Base-by-base conservation (phyloP, 2,888 invertebrate species). In the Mystacides longicornis region DNA sequence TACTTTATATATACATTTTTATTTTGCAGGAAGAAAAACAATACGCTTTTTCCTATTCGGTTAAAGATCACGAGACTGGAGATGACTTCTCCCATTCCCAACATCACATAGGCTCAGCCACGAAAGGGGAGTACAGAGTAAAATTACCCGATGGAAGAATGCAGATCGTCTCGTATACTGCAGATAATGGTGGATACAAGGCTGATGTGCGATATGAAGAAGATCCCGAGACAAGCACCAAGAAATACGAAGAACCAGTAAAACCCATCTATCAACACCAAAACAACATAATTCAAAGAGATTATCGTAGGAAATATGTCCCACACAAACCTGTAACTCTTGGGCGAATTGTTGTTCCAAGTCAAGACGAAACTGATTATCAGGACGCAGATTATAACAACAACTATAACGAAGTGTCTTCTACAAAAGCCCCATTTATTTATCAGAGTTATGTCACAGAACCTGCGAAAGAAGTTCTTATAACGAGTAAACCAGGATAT, bases 31-130 rank as follows among this genome's bases (percentile, higher is more conserved):
- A 67, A 33, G 59, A 59, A n/a, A 71, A 74, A 55, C 74, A 81
- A 66, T 85, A 85, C 71, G 81, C 81, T 0, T 85, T 85, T 66
- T 81, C 82, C 0, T 85, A 85, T 67, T 74, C 76, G 47, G 85
- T 85, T 2, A 78, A 78, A 60, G 82, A 83, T 64, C 73, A 74
- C 18, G 69, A 77, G 57, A 81, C 81, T 0, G 85, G 85, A 1
- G 83, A 85, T 56, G 83, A 85, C 64, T 85, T 83, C 69, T 85
- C 84, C 0, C 85, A 85, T 63, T 74, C 75, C 1, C 83, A 85
- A 65, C 75, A 78, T 7, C 81, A 82, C 65, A 78, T 75, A 60
- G 80, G 83, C 2, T 77, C 79, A 18, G 79, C 80, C 0, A 84
- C 84, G 5, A 81, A 81, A 57, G 85, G 85, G 1, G 82, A 84